Percentiles rank a stretch among this genome's conserved stretches.
Evolutionary conservation across 1,140 invertebrate genomes (phyloP).

Genomic region (Ceratosolen fusciceps): DNA sequence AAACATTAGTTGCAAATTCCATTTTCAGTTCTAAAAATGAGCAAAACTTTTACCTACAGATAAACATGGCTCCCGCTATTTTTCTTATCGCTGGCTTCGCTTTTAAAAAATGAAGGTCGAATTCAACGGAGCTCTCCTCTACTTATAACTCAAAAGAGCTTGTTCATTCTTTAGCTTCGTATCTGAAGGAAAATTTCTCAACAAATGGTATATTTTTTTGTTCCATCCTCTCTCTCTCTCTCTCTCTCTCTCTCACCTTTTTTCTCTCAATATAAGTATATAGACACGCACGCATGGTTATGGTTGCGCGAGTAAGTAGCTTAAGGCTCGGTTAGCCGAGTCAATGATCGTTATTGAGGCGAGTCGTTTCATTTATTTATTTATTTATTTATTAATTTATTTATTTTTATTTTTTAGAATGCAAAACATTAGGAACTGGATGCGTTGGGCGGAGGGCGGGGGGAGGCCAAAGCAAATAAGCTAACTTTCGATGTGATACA

Average conservation of each 20-base stretch:
- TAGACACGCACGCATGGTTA: background rate
- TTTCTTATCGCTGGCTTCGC: background rate
- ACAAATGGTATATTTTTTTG: background rate
- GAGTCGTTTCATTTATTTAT: too few species aligned
- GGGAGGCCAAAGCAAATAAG: conserved; percentile 57
- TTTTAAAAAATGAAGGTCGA: conserved; percentile 3
- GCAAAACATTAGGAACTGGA: too few species aligned
- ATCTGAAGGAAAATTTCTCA: background rate
- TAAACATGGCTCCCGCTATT: background rate
- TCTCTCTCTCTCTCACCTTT: background rate
- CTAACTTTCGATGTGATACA: conserved; percentile 62
- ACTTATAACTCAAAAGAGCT: conserved; percentile 4
- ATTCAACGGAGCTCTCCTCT: background rate
- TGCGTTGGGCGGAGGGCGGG: too few species aligned
- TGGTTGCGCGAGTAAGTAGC: too few species aligned
- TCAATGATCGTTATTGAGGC: too few species aligned
- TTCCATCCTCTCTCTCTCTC: background rate
- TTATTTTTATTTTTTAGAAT: background rate
- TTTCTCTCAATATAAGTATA: background rate
- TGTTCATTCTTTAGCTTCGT: background rate
- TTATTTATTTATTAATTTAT: background rate
- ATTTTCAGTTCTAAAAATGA: conserved; percentile 6
- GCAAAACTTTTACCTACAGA: background rate
- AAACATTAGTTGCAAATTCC: conserved; percentile 21
- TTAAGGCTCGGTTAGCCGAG: too few species aligned